These are phyloP conservation scores for Campaea margaritaria DNA, from an alignment of 2,888 invertebrate genomes.

Conservation along the genomic window DNA sequence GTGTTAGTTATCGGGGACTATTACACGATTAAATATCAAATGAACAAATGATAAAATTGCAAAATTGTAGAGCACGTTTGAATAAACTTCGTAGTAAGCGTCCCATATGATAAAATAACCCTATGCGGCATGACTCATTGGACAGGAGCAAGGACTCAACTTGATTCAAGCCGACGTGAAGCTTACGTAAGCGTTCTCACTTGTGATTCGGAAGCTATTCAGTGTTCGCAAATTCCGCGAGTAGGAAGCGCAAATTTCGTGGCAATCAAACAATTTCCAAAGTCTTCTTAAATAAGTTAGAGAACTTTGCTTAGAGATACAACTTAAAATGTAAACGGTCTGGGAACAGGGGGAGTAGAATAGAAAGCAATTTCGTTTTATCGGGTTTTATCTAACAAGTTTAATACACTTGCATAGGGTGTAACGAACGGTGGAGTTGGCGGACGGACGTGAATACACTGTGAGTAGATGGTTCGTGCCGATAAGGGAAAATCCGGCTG, in stretches of 20 bases:
- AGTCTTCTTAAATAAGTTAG: slow-evolving; percentile 44
- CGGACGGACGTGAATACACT: slow-evolving; percentile 28
- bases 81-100: too few relatives aligned
- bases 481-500: slow-evolving; percentile 31
- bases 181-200: slow-evolving; percentile 36
- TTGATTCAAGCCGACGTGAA: slow-evolving; percentile 12
- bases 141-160: slow-evolving; percentile 20
- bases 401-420: slow-evolving; percentile 39
- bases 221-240: slow-evolving; percentile 32
- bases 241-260: slow-evolving; percentile 45
- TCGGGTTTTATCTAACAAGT: slow-evolving; percentile 41
- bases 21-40: too few relatives aligned
- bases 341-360: slow-evolving; percentile 39
- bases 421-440: slow-evolving; percentile 30
- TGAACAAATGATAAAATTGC: too few relatives aligned
- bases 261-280: slow-evolving; percentile 52
- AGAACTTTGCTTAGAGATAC: slow-evolving; percentile 47
- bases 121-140: slow-evolving; percentile 29
- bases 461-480: slow-evolving; percentile 33
- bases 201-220: slow-evolving; percentile 29
- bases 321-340: slow-evolving; percentile 51
- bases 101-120: slow-evolving; percentile 14
- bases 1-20: too few relatives aligned
- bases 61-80: too few relatives aligned
- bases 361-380: slow-evolving; percentile 42